Percentiles rank a stretch among this genome's conserved stretches.
phyloP scores from a whole-genome alignment of 2,797 vertebrate genomes.

The Thaleichthys pacificus region DNA sequence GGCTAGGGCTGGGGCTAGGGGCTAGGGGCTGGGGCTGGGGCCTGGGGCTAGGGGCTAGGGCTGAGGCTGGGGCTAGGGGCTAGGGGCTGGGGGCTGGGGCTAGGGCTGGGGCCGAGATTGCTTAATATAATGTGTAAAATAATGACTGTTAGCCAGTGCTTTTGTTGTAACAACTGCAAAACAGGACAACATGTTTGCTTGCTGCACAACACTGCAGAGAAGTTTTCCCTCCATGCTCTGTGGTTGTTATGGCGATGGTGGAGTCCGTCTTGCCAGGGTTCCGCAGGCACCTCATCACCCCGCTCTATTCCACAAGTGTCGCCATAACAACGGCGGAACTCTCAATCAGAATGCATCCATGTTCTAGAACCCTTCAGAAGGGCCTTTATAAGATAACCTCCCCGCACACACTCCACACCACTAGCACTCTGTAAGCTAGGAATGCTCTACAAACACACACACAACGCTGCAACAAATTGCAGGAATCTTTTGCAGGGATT shows the following conservation, averaged over 20 bases:
- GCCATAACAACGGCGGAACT: slow-evolving; percentile 72
- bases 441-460: neutral
- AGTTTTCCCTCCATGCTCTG: slow-evolving; percentile 39
- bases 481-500: neutral
- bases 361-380: slow-evolving; percentile 32
- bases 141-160: neutral
- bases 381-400: neutral
- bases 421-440: neutral
- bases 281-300: slow-evolving; percentile 49
- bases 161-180: neutral
- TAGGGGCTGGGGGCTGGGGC: no score
- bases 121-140: neutral
- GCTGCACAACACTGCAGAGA: slow-evolving; percentile 26
- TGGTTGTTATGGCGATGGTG: slow-evolving; percentile 71
- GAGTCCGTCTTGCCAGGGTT: slow-evolving; percentile 62
- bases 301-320: slow-evolving; percentile 53
- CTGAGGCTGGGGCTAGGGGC: no score
- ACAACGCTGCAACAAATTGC: neutral
- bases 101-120: no score
- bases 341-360: slow-evolving; percentile 66
- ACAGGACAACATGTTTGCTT: neutral
- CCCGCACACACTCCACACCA: neutral
- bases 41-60: no score
- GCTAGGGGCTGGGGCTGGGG: no score
- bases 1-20: no score